Evolutionary conservation across 37 sponge, comb jelly and placozoan species (phyloP), one percentile per base, ranked within the genome.

Genomic region (Aplysina aerophoba): DNA sequence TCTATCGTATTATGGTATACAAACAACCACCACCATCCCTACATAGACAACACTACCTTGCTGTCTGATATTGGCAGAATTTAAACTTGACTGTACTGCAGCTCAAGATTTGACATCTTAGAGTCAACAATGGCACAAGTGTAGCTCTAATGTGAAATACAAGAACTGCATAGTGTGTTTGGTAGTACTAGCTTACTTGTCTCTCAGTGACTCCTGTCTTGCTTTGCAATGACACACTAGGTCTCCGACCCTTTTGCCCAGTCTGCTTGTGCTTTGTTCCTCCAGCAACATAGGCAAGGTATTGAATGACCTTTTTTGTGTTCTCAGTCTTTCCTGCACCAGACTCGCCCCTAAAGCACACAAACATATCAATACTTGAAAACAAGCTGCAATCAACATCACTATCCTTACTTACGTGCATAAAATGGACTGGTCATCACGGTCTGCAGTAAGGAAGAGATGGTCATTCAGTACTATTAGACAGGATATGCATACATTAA

Each of bases 301-400:
- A 97, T 87, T 97, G 97, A 61, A 97, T 93, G 13, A 97, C 97
- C 73, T 97, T 97, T 95, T 97, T 97, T 0, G 97, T 97, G 85
- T 97, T 97, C 88, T 97, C 97, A 38, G 97, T 97, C 86, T 97
- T 97, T 8, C 97, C 97, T 17, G 97, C 97, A 55, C 97, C 97
- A 21, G 97, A 97, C 61, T 97, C 97, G 17, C 97, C 97, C n/a
- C 93, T 93, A 71, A 13, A 62, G 25, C 12, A 62, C 63, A 62
- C 27, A 22, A 4, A 62, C 59, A 62, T 27, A 62, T 62, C 27
- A 22, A 62, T 62, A 62, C 4, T 27, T 62, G 27, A 5, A 62
- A 62, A 62, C 27, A 62, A 14, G 11, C 63, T 14, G 2, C n/a
- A 62, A 62, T 27, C 60, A 8, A 15, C 1, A 58, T 59, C 11